Evolutionary conservation across 2,113 vertebrate genomes (phyloP), one percentile per base, ranked within the genome.

Genomic region (Coptodon rendalli): DNA sequence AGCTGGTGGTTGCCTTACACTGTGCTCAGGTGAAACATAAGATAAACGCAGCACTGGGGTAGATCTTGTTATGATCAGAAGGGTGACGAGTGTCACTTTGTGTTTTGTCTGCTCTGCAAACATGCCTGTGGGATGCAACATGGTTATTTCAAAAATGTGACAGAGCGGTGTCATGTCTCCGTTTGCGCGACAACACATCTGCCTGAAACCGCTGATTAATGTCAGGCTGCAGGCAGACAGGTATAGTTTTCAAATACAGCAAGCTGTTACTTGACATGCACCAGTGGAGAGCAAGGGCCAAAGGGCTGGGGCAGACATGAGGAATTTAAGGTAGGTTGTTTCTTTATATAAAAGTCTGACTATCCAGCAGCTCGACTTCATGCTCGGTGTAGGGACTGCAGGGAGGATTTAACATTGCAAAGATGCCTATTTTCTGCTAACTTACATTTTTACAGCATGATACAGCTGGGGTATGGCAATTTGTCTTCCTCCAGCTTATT

Each of bases 361-460:
- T 89, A 80, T 88, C 85, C 83, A 84, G 83, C 71, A 19, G 66
- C 78, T 83, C n/a, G 50, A 50, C 85, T 36, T 31, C 48, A 63
- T 27, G 83, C 91, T 38, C 36, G 11, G 59, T 5, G 22, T 63
- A 24, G 85, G 79, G 61, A 82, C 19, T 43, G 53, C 38, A 87
- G 50, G 83, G 27, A 40, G 91, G 91, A 81, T 89, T 90, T 86
- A 81, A 54, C 84, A 6, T 12, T 2, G 19, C 81, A 88, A 90
- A 90, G 68, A 81, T 8, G 12, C 83, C 91, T 86, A 86, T 93
- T 93, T 87, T 93, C 80, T 91, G 73, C 78, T 66, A 90, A 91
- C 59, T 87, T 91, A 52, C 84, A 82, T 87, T 91, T 90, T 89
- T 85, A 86, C 83, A 83, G 89, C 80, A 88, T 81, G 78, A 81